Conservation (phyloP, 2,888 invertebrate genomes). For the Resseliella maxima region DNA sequence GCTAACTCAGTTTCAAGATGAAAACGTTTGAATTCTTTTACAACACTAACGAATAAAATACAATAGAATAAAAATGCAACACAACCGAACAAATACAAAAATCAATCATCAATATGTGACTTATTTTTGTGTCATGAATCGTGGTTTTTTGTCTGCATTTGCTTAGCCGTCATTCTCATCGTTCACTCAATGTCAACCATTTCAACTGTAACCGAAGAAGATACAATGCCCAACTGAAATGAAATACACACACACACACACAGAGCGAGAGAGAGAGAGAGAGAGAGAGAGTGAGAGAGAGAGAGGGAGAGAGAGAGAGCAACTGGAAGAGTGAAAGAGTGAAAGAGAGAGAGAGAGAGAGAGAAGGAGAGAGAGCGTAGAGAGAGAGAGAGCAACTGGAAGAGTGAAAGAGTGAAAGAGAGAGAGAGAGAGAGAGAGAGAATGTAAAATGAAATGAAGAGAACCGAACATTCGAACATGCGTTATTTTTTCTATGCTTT, state of each 20-base stretch:
- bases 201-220: background rate
- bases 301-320: too few relatives aligned
- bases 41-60: background rate
- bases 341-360: too few relatives aligned
- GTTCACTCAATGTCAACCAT: slow-evolving; percentile 43
- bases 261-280: background rate
- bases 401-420: background rate
- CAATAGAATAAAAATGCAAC: too few relatives aligned
- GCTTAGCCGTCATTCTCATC: slow-evolving; percentile 6
- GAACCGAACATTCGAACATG: background rate
- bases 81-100: too few relatives aligned
- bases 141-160: background rate
- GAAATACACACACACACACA: too few relatives aligned
- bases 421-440: background rate
- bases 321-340: too few relatives aligned
- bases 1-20: background rate
- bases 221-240: slow-evolving; percentile 13
- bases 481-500: too few relatives aligned
- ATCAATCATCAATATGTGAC: slow-evolving; percentile 48
- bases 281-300: too few relatives aligned
- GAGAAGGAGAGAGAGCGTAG: too few relatives aligned
- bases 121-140: slow-evolving; percentile 35
- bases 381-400: too few relatives aligned
- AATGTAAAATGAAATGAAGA: background rate
- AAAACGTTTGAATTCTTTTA: background rate